phyloP scores from a whole-genome alignment of 2,888 invertebrate species.

The Meghimatium bilineatum region DNA sequence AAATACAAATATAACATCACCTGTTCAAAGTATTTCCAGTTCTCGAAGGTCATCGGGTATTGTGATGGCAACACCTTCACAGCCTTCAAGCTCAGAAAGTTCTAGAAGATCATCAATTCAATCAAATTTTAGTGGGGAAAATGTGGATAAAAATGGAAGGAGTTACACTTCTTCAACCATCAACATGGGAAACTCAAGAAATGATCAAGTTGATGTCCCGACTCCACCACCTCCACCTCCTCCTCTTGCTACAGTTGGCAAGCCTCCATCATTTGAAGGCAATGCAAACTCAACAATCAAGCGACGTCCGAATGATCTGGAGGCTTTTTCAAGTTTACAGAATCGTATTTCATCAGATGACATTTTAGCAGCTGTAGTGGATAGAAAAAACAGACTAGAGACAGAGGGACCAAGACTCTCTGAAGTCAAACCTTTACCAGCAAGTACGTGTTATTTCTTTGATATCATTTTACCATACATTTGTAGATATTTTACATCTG shows the following conservation, averaged over 20 bases:
- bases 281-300: slow-evolving; percentile 18
- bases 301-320: slow-evolving; percentile 44
- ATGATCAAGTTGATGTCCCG: slow-evolving; percentile 45
- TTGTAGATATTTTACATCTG: no score
- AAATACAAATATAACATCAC: slow-evolving; percentile 49
- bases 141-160: slow-evolving; percentile 26
- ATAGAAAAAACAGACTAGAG: slow-evolving; percentile 66
- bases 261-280: slow-evolving; percentile 40
- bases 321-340: slow-evolving; percentile 48
- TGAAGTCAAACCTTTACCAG: slow-evolving; percentile 38
- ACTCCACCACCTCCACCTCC: slow-evolving; percentile 48
- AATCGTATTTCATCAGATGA: slow-evolving; percentile 58
- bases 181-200: neutral
- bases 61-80: slow-evolving; percentile 39
- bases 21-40: slow-evolving; percentile 32
- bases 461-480: no score
- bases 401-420: slow-evolving; percentile 61
- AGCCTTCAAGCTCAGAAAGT: slow-evolving; percentile 52
- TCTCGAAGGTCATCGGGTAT: slow-evolving; percentile 36
- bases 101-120: slow-evolving; percentile 54
- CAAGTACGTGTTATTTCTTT: slow-evolving; percentile 16
- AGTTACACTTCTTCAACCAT: slow-evolving; percentile 22
- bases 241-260: slow-evolving; percentile 26
- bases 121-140: slow-evolving; percentile 49
- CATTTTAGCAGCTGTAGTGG: slow-evolving; percentile 71